Base-by-base conservation (phyloP, 1,140 invertebrate genomes). In the Danaus plexippus region DNA sequence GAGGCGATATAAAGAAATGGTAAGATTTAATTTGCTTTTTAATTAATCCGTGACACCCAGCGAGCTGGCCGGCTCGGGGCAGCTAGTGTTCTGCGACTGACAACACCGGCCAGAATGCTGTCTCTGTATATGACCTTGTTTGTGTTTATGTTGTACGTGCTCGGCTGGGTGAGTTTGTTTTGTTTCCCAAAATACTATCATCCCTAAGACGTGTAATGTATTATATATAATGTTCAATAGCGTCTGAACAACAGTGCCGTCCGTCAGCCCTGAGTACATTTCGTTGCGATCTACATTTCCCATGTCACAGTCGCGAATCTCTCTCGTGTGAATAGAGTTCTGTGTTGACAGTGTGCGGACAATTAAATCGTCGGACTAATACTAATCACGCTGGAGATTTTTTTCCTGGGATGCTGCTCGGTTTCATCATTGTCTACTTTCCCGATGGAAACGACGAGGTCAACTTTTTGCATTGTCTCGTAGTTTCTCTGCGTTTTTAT, bases 371-470 rank as follows among this genome's bases (percentile, higher is more conserved):
- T 44, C 63, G 43, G 57, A 43, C 61, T 41, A 61, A 59, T 63
- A 64, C 63, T 57, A 63, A 57, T 64, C 54, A 52, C 49, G 57
- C 64, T 56, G 52, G 43, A 45, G 32, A 49, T 52, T 42, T 13
- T 59, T 52, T 55, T 61, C 55, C 43, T 40, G 11, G 46, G 56
- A 65, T 67, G 59, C 75, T 80, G 71, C 66, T 71, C 56, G 71
- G 69, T 66, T 75, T 75, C 66, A 71, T 80, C 64, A 63, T 77
- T 64, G 70, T 66, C 59, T 74, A 76, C 68, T 78, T 77, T 70
- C 72, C 72, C 50, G 60, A 54, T 61, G 63, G 56, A 47, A 60
- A 58, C 15, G 63, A 68, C 41, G 58, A 60, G 63, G 63, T 64
- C 55, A 18, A 44, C 43, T 54, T 15, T 48, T 60, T 56, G 8